Conservation (phyloP, 2,113 vertebrate genomes). For the Cinclus cinclus region DNA sequence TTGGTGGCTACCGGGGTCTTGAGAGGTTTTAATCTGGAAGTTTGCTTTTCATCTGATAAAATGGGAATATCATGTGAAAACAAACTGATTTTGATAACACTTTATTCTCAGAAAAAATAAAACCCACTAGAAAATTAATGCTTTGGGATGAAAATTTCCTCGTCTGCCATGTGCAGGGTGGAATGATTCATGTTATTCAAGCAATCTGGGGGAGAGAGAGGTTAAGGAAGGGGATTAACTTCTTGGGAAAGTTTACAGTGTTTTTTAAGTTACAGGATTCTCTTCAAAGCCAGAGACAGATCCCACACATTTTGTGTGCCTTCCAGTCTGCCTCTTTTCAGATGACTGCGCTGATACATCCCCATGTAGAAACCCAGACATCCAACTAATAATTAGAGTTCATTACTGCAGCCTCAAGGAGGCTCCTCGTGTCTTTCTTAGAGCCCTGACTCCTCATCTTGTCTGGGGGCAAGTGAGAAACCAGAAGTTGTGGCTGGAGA, state of each 20-base stretch:
- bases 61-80: not conserved
- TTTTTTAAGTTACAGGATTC: not conserved
- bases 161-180: not conserved
- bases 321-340: not conserved
- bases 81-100: not conserved
- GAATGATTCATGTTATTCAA: conserved; percentile 4
- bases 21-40: not conserved
- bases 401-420: not conserved
- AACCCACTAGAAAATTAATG: not conserved
- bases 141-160: not conserved
- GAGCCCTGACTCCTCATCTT: not conserved
- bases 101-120: not conserved
- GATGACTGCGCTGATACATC: not conserved
- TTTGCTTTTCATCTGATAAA: not conserved
- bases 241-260: not conserved
- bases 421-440: not conserved
- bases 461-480: not conserved
- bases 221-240: not conserved
- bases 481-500: not conserved
- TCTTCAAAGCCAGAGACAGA: not conserved
- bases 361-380: not conserved
- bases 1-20: not conserved
- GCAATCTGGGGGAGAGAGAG: not conserved
- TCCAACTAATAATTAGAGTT: not conserved
- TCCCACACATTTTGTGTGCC: not conserved